Evolutionary conservation across 2,113 vertebrate genomes (phyloP).

Genomic region (Vidua chalybeata): DNA sequence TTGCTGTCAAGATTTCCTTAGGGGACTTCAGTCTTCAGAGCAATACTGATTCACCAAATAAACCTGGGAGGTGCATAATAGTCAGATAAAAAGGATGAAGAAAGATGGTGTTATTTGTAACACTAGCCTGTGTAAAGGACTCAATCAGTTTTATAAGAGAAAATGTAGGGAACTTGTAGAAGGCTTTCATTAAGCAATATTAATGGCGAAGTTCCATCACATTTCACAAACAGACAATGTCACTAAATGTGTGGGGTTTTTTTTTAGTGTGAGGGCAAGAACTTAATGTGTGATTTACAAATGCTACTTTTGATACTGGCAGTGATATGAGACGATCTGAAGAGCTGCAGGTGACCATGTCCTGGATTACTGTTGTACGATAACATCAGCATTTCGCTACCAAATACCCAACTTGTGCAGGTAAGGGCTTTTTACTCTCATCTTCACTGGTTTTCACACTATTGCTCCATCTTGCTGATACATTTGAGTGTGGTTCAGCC

Average conservation of each 20-base stretch:
- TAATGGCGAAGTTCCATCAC: background rate
- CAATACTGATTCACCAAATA: background rate
- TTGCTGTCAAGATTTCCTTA: background rate
- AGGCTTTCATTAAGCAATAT: background rate
- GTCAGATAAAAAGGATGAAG: background rate
- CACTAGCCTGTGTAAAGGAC: background rate
- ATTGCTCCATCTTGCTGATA: background rate
- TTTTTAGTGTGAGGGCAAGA: background rate
- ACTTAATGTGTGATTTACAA: background rate
- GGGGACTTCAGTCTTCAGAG: background rate
- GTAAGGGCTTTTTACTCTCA: background rate
- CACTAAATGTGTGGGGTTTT: rapidly evolving
- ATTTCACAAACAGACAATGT: background rate
- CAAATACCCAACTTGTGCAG: background rate
- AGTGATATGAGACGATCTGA: rapidly evolving
- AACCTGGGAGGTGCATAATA: background rate
- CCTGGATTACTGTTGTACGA: background rate
- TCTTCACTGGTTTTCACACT: background rate
- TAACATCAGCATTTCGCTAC: background rate
- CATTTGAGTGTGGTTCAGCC: background rate
- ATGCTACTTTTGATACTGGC: background rate
- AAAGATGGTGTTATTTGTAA: background rate
- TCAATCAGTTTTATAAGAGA: background rate
- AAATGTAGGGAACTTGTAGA: background rate
- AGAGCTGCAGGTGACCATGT: background rate